These are phyloP conservation scores for Eospalax fontanierii DNA, from an alignment of 2,797 vertebrate genomes.

Conservation along the genomic window DNA sequence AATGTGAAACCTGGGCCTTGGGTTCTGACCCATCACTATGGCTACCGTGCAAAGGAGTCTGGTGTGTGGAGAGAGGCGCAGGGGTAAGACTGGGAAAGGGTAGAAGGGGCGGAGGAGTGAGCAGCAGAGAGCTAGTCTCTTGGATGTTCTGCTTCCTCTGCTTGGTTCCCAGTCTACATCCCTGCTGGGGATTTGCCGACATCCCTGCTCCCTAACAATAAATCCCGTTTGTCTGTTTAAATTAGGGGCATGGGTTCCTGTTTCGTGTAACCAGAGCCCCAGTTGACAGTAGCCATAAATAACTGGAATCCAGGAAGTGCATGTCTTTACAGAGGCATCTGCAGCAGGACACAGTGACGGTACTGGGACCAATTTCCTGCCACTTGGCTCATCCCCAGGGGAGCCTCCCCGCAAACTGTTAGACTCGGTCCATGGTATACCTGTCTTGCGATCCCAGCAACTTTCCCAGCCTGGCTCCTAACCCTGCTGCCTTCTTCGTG, in stretches of 20 bases:
- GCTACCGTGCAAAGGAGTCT: neutral
- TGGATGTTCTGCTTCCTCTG: neutral
- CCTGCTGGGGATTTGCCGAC: neutral
- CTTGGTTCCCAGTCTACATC: neutral
- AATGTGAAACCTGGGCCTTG: neutral
- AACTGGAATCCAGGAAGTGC: neutral
- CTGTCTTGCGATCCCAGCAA: neutral
- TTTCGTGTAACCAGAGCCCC: constrained; percentile 15
- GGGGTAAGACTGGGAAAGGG: too few species aligned
- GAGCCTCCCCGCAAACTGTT: neutral
- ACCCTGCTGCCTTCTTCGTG: neutral
- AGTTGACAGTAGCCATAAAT: neutral
- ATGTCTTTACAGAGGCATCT: neutral
- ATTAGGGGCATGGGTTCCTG: neutral
- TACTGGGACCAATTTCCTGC: neutral
- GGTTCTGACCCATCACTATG: neutral
- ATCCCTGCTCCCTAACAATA: neutral
- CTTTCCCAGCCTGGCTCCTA: neutral
- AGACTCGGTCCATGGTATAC: neutral
- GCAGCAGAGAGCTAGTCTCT: neutral
- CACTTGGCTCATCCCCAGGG: neutral
- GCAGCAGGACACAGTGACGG: neutral
- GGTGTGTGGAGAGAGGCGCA: neutral
- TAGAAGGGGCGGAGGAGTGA: too few species aligned
- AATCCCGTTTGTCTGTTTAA: neutral